Evolutionary conservation across 2,797 vertebrate species (phyloP).

Genomic region (Phataginus tricuspis): DNA sequence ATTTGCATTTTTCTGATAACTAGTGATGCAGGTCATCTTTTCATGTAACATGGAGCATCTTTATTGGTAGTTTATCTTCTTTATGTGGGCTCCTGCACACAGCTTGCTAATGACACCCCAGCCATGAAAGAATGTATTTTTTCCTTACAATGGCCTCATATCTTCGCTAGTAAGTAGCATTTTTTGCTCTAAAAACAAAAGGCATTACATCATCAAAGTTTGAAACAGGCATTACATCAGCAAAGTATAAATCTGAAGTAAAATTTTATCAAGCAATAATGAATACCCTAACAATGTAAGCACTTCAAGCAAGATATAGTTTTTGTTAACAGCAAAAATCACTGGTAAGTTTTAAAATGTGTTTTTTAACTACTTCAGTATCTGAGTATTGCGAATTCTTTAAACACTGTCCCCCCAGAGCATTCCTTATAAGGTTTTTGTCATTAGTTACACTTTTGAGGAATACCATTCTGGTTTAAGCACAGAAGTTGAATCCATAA

Average conservation of each 20-base stretch:
- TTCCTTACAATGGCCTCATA: background rate
- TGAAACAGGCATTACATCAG: background rate
- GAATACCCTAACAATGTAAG: slow-evolving; percentile 6
- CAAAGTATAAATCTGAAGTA: background rate
- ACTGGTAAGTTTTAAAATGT: background rate
- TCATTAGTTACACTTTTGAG: background rate
- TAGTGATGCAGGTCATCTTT: too few relatives aligned
- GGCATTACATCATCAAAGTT: background rate
- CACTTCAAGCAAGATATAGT: background rate
- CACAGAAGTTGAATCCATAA: background rate
- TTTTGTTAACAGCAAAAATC: slow-evolving; percentile 19
- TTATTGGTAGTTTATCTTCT: background rate
- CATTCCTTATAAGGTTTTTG: background rate
- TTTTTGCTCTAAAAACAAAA: background rate
- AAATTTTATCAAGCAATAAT: slow-evolving; percentile 33
- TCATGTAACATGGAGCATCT: background rate
- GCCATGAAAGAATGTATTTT: background rate
- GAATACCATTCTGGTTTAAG: background rate
- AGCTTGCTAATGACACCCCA: background rate
- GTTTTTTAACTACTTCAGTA: background rate
- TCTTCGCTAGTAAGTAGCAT: background rate
- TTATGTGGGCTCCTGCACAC: background rate
- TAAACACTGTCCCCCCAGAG: background rate
- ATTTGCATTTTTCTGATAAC: too few relatives aligned
- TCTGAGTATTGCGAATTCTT: background rate